A percentile compares a stretch with the other conserved stretches of the same genome.
These are phyloP conservation scores for Ridgeia piscesae DNA, from an alignment of 1,140 invertebrate genomes.

Conservation along the genomic window DNA sequence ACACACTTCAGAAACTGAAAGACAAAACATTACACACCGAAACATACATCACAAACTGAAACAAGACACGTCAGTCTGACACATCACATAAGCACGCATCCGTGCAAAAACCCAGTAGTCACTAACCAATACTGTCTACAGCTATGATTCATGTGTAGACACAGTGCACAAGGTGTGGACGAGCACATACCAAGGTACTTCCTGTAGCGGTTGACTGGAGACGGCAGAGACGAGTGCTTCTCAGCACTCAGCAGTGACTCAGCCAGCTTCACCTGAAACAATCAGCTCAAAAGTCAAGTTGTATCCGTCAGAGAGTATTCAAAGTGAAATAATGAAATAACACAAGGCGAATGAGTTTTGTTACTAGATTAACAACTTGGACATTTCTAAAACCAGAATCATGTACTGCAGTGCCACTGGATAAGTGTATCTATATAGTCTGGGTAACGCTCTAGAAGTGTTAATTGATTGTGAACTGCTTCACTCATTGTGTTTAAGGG, in stretches of 20 bases:
- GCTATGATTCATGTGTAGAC: not conserved
- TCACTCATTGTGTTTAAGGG: not conserved
- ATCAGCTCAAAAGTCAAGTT: slow-evolving; percentile 17
- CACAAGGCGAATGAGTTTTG: not conserved
- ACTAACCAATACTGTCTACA: not conserved
- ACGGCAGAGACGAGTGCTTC: slow-evolving; percentile 68
- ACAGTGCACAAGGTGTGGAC: not conserved
- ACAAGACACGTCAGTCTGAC: not conserved
- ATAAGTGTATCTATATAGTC: not conserved
- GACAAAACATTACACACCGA: not conserved
- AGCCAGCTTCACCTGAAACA: slow-evolving; percentile 66
- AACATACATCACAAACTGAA: not conserved
- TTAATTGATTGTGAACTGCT: not conserved
- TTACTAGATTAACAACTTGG: not conserved
- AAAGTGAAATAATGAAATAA: not conserved
- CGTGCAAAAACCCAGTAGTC: not conserved
- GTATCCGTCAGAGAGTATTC: slow-evolving; percentile 59
- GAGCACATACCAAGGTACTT: slow-evolving; percentile 65
- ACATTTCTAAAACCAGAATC: not conserved
- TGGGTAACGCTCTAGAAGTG: not conserved
- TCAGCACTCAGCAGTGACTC: slow-evolving; percentile 76
- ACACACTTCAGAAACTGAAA: not conserved
- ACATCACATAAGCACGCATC: not conserved
- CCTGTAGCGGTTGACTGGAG: slow-evolving; percentile 72
- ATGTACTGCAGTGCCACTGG: not conserved